A percentile compares a stretch with the other conserved stretches of the same genome.
Evolutionary conservation across 2,888 invertebrate genomes (phyloP).

Genomic region (Rotaria magnacalcarata): DNA sequence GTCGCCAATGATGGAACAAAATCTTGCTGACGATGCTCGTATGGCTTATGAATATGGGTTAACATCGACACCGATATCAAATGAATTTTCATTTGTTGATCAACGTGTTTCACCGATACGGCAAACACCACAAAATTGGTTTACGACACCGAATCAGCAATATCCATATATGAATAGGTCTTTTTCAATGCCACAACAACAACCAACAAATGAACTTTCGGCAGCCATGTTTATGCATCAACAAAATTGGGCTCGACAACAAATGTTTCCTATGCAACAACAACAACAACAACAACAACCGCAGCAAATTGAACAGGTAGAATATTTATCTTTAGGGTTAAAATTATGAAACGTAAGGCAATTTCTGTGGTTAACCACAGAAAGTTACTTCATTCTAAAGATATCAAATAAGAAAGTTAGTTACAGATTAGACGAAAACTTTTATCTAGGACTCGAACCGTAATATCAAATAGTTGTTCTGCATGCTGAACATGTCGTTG

Average conservation of each 20-base stretch:
- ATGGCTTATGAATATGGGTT: neutral
- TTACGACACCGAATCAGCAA: neutral
- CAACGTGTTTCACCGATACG: neutral
- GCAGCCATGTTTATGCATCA: neutral
- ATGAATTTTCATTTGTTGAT: slow-evolving; percentile 27
- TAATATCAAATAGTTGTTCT: no score
- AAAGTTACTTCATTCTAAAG: no score
- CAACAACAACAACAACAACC: neutral
- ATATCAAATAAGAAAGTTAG: no score
- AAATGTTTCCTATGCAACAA: neutral
- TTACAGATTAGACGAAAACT: no score
- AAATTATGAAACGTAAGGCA: no score
- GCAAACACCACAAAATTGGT: neutral
- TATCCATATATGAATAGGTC: neutral
- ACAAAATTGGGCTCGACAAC: slow-evolving; percentile 1
- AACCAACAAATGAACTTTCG: neutral
- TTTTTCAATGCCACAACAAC: slow-evolving; percentile 28
- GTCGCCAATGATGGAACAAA: neutral
- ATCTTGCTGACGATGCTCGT: slow-evolving; percentile 13
- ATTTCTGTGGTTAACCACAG: no score
- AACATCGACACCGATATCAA: neutral
- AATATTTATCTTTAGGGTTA: no score
- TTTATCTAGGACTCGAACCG: no score
- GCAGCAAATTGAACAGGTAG: slow-evolving; percentile 6
- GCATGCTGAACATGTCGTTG: no score